phyloP scores from a whole-genome alignment of 2,888 invertebrate species.

The Andrena haemorrhoa region DNA sequence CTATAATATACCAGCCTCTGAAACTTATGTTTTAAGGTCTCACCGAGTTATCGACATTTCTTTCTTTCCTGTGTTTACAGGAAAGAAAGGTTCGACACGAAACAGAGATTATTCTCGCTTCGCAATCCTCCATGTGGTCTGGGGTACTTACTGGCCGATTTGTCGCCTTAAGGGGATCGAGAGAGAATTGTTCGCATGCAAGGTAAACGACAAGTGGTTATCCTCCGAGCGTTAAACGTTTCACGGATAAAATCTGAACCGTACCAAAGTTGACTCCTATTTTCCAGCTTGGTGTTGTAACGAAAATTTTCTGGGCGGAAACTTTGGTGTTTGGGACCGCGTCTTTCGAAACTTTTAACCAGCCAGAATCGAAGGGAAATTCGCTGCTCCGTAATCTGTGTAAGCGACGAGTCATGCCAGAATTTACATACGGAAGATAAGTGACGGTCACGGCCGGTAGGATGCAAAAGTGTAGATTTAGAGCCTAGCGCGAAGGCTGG shows the following conservation, averaged over 20 bases:
- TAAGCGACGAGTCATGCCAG: neutral
- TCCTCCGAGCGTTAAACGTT: neutral
- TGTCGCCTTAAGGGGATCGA: neutral
- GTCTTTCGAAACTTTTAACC: neutral
- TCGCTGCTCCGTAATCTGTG: neutral
- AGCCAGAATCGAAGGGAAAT: neutral
- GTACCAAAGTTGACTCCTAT: neutral
- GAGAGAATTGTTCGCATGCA: neutral
- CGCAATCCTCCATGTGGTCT: neutral
- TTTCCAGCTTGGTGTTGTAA: neutral
- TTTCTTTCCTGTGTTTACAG: neutral
- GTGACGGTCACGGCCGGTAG: neutral
- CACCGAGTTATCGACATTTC: conserved; percentile 5
- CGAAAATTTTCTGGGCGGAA: neutral
- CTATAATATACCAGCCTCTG: conserved; percentile 20
- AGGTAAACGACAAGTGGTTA: neutral
- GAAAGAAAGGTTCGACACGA: conserved; percentile 6
- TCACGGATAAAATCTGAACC: neutral
- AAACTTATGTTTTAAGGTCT: conserved; percentile 36
- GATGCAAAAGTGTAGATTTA: neutral
- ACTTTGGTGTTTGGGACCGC: neutral
- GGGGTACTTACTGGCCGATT: neutral
- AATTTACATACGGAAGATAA: conserved; percentile 6
- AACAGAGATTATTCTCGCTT: conserved; percentile 7
- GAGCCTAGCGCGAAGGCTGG: neutral